Evolutionary conservation across 2,888 invertebrate species (phyloP).

Genomic region (Noctua fimbriata): DNA sequence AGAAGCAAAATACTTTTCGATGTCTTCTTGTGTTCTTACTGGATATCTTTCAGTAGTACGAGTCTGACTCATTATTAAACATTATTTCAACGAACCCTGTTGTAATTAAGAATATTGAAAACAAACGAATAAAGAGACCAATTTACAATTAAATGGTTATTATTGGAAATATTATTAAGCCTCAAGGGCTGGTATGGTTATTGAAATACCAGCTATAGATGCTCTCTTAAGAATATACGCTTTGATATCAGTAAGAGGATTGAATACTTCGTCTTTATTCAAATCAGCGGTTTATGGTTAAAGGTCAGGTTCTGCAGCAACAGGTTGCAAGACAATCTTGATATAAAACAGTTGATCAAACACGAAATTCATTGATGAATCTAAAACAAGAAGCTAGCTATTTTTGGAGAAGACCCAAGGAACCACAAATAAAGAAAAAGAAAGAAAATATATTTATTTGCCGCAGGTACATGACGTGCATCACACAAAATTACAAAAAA

Average conservation of each 20-base stretch:
- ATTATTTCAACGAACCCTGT: background rate
- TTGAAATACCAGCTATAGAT: background rate
- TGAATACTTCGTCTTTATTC: conserved; percentile 11
- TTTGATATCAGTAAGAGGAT: background rate
- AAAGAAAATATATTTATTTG: too few species aligned
- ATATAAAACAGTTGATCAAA: conserved; percentile 27
- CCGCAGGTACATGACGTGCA: too few species aligned
- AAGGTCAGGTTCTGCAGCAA: conserved; percentile 36
- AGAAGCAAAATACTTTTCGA: background rate
- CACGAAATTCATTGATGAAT: conserved; percentile 21
- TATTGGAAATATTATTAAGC: background rate
- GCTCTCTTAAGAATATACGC: background rate
- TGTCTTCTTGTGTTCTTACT: background rate
- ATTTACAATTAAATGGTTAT: background rate
- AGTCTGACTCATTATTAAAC: background rate
- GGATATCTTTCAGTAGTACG: background rate
- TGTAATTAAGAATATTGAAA: background rate
- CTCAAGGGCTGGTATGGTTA: background rate
- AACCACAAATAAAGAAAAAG: background rate
- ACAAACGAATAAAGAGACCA: background rate
- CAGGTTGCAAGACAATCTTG: conserved; percentile 16
- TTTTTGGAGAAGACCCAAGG: background rate
- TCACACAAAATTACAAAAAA: too few species aligned
- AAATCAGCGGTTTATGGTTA: conserved; percentile 8
- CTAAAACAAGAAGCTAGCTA: background rate